phyloP scores from a whole-genome alignment of 2,797 vertebrate genomes.

The Anguilla pacifica region DNA sequence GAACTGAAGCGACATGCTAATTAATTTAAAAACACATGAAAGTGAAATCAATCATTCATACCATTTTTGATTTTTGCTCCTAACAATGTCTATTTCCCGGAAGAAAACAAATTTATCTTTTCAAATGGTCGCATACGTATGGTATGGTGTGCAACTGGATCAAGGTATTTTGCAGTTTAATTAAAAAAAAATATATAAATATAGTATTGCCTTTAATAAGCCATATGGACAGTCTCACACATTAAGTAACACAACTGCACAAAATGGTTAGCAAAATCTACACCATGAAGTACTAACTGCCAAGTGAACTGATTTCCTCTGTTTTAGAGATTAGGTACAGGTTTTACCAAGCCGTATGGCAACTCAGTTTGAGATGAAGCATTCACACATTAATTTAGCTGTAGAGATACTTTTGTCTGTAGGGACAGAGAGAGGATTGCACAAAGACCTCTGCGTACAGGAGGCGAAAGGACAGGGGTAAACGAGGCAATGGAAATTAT shows the following conservation, averaged over 20 bases:
- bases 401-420: not conserved
- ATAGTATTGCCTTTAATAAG: not conserved
- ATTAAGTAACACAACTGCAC: not conserved
- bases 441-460: not conserved
- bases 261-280: not conserved
- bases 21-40: not conserved
- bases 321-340: not conserved
- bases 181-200: not conserved
- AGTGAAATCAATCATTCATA: not conserved
- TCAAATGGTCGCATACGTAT: not conserved
- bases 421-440: not conserved
- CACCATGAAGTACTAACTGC: not conserved
- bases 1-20: not conserved
- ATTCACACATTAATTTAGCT: not conserved
- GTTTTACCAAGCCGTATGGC: not conserved
- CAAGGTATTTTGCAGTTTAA: not conserved
- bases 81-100: not conserved
- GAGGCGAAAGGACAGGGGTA: not conserved
- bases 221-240: not conserved
- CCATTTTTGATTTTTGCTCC: not conserved
- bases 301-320: not conserved
- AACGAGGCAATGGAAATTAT: conserved; percentile 9
- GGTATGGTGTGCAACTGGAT: not conserved
- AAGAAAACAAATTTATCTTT: not conserved
- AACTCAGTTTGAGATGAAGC: not conserved